Conservation (phyloP, 2,888 invertebrate species). For the Harpagoxenus sublaevis region DNA sequence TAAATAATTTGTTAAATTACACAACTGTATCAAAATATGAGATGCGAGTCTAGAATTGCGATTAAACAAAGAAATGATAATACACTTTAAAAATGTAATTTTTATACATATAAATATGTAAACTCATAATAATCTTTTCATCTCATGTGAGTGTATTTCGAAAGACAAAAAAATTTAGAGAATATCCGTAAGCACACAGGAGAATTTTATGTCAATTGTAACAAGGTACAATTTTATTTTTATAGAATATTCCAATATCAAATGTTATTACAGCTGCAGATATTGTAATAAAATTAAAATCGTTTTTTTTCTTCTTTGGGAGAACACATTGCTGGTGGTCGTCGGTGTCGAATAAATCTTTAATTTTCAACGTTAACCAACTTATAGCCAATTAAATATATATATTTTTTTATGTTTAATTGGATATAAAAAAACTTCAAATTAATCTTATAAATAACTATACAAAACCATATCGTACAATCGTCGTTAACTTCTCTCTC, state of each 20-base stretch:
- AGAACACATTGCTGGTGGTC: background rate
- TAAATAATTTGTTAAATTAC: constrained; percentile 30
- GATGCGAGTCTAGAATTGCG: constrained; percentile 3
- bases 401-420: background rate
- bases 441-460: background rate
- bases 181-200: background rate
- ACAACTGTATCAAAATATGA: constrained; percentile 14
- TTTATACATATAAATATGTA: constrained; percentile 26
- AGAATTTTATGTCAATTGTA: background rate
- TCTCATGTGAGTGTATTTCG: background rate
- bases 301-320: background rate
- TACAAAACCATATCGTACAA: background rate
- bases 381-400: background rate
- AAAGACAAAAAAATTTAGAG: background rate
- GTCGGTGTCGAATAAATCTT: background rate
- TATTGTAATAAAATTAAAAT: constrained; percentile 14
- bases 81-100: background rate
- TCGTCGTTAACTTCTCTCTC: background rate
- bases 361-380: background rate
- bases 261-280: background rate
- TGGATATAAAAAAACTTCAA: background rate
- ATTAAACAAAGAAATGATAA: constrained; percentile 7
- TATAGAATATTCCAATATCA: background rate
- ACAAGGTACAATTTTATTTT: background rate
- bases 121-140: background rate